Conservation (phyloP, 2,113 vertebrate genomes). For the Ascaphus truei region DNA sequence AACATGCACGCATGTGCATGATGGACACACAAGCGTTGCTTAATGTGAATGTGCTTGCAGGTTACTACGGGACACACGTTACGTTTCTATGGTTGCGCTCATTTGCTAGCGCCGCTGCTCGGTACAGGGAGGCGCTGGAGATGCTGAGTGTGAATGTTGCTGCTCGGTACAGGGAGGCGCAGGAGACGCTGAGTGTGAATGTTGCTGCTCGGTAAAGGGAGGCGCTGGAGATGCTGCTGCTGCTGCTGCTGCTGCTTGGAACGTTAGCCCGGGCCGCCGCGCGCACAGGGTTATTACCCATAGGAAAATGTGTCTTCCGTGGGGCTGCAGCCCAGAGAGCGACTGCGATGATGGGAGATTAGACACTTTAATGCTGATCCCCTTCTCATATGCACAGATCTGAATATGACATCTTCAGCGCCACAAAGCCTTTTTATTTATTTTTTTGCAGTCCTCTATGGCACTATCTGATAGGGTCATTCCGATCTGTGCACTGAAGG, state of each 20-base stretch:
- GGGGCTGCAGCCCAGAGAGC: too few species aligned
- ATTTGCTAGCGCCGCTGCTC: not conserved
- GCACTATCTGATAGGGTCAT: not conserved
- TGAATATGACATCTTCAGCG: too few species aligned
- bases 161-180: not conserved
- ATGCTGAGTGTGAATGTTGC: not conserved
- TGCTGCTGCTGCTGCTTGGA: not conserved
- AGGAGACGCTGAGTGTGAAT: not conserved
- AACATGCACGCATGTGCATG: too few species aligned
- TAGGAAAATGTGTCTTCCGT: too few species aligned
- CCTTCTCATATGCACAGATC: too few species aligned
- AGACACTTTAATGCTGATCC: too few species aligned
- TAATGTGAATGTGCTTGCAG: not conserved
- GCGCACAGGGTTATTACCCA: too few species aligned
- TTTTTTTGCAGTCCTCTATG: not conserved
- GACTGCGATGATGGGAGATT: too few species aligned
- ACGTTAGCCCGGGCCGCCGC: too few species aligned
- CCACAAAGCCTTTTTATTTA: too few species aligned
- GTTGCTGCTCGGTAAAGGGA: not conserved
- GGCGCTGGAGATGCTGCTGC: not conserved
- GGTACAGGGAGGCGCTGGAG: not conserved
- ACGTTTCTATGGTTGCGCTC: slow-evolving; percentile 23
- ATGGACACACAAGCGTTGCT: not conserved
- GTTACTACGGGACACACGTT: slow-evolving; percentile 11
- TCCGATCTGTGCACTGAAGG: not conserved